Evolutionary conservation across 1,140 invertebrate species (phyloP).

Genomic region (Drosophila cardini): DNA sequence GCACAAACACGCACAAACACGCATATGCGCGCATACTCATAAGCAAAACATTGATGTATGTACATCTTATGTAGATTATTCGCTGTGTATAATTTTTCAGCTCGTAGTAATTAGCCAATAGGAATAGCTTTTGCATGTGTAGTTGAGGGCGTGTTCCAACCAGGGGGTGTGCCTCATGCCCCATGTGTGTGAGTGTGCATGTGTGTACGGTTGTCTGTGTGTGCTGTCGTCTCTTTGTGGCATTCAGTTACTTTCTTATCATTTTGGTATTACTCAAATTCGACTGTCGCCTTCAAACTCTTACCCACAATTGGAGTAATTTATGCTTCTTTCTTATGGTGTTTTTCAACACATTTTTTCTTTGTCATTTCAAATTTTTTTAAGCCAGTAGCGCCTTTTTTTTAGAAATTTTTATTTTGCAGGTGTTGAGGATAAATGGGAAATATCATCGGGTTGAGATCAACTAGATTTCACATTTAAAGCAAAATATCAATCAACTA

Average conservation of each 20-base stretch:
- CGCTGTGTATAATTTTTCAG: slow-evolving; percentile 53
- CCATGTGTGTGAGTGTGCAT: neutral
- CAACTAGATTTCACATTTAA: too few species aligned
- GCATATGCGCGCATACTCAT: slow-evolving; percentile 39
- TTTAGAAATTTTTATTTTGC: too few species aligned
- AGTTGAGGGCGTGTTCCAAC: slow-evolving; percentile 54
- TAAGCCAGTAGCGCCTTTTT: too few species aligned
- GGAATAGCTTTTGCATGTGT: slow-evolving; percentile 70
- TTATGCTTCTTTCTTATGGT: neutral
- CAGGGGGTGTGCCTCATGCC: slow-evolving; percentile 9
- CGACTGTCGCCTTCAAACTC: neutral
- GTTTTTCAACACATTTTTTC: too few species aligned
- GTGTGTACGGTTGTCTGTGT: slow-evolving; percentile 11
- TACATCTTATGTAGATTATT: slow-evolving; percentile 70
- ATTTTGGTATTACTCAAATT: neutral
- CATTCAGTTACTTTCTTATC: neutral
- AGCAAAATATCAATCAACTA: too few species aligned
- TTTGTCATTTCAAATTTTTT: too few species aligned
- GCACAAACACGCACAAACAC: slow-evolving; percentile 8
- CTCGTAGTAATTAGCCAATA: slow-evolving; percentile 77
- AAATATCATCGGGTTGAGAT: too few species aligned
- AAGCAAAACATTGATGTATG: slow-evolving; percentile 45
- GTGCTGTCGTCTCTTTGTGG: slow-evolving; percentile 1
- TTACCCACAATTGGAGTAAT: neutral
- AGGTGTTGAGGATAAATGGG: too few species aligned